Percentiles rank a stretch among this genome's conserved stretches.
Conservation (phyloP, 1,140 invertebrate species). For the Papilio aristodemus region DNA sequence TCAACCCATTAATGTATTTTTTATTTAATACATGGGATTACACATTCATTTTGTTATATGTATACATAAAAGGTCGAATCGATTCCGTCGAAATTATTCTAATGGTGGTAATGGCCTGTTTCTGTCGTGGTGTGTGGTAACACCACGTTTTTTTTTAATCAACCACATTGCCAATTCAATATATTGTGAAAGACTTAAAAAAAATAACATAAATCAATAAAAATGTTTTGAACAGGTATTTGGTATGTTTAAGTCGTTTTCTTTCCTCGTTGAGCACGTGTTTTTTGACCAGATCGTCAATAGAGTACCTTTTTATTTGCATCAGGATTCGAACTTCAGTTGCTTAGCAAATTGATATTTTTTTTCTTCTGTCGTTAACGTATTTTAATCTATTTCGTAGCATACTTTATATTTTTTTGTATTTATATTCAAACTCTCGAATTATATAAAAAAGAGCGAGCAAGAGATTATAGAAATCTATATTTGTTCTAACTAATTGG, state of each 20-base stretch:
- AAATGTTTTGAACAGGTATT: background rate
- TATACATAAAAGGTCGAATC: background rate
- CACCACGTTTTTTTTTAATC: constrained; percentile 1
- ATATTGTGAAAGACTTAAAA: background rate
- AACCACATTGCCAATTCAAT: background rate
- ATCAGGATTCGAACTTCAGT: background rate
- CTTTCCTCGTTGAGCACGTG: background rate
- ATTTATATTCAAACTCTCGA: background rate
- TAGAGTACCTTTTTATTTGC: background rate
- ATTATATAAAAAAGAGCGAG: no score
- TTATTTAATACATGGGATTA: no score
- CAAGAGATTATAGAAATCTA: no score
- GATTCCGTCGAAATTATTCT: background rate
- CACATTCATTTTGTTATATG: background rate
- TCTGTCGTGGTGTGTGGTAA: background rate
- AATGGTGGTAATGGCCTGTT: constrained; percentile 4
- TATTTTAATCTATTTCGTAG: background rate
- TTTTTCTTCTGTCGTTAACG: background rate
- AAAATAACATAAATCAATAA: background rate
- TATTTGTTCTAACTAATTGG: no score
- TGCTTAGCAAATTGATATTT: background rate
- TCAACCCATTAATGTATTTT: no score
- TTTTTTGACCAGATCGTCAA: background rate
- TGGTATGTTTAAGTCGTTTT: background rate
- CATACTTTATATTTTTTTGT: background rate